Conservation (phyloP, 2,113 vertebrate genomes). For the Takifugu flavidus region DNA sequence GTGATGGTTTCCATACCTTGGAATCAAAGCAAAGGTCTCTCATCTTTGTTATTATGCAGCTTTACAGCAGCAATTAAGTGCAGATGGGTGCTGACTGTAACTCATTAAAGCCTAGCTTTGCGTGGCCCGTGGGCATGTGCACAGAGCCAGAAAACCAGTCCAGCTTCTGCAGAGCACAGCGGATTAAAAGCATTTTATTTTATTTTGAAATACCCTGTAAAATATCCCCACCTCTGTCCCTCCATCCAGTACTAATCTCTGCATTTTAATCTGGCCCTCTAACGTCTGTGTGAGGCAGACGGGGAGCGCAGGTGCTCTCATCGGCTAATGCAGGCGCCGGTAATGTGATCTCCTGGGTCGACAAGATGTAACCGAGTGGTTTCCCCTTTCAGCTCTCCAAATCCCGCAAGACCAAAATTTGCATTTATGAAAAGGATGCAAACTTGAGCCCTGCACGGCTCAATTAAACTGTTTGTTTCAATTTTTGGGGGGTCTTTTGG, state of each 20-base stretch:
- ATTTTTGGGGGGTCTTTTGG: too few relatives aligned
- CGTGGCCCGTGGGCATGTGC: slow-evolving; percentile 23
- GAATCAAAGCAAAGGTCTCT: too few relatives aligned
- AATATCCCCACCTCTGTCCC: too few relatives aligned
- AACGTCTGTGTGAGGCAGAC: slow-evolving; percentile 20
- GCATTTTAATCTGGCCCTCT: slow-evolving; percentile 35
- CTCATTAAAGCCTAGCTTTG: slow-evolving; percentile 44
- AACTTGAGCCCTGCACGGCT: neutral
- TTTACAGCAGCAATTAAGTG: slow-evolving; percentile 34
- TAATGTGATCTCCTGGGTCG: slow-evolving; percentile 49
- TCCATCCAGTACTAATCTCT: neutral
- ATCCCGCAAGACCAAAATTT: slow-evolving; percentile 34
- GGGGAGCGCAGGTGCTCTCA: slow-evolving; percentile 59
- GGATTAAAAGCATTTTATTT: neutral
- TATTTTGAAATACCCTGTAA: neutral
- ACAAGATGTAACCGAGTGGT: slow-evolving; percentile 11
- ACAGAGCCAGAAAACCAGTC: slow-evolving; percentile 29
- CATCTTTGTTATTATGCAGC: neutral
- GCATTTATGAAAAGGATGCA: slow-evolving; percentile 39
- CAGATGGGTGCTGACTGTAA: slow-evolving; percentile 40
- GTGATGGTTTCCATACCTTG: too few relatives aligned
- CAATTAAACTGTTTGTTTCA: too few relatives aligned
- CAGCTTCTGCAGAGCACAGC: slow-evolving; percentile 5
- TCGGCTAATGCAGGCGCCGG: slow-evolving; percentile 55
- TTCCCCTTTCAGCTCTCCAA: slow-evolving; percentile 25